These are phyloP conservation scores for Lasiurus borealis DNA, from an alignment of 2,113 vertebrate genomes.

Conservation along the genomic window DNA sequence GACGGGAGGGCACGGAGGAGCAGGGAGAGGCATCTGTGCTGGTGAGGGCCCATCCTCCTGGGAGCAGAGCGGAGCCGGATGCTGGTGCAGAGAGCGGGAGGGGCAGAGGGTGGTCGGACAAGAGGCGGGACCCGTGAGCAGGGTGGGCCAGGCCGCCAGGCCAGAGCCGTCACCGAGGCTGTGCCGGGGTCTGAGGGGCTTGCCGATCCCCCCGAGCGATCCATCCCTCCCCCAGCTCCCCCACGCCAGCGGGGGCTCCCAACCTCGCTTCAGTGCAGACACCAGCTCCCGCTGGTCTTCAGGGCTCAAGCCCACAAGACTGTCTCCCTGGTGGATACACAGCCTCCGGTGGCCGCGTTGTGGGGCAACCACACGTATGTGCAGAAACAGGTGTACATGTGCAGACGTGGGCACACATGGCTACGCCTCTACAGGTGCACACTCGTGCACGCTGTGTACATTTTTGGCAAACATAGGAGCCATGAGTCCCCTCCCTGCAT, in stretches of 20 bases:
- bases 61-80: background rate
- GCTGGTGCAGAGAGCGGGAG: background rate
- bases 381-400: background rate
- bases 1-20: too few species aligned
- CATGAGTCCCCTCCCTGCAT: background rate
- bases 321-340: background rate
- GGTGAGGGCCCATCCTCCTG: background rate
- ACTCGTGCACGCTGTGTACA: background rate
- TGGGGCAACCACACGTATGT: background rate
- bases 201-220: too few species aligned
- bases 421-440: background rate
- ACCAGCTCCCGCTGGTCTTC: too few species aligned
- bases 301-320: background rate
- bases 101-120: background rate
- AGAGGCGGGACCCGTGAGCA: background rate
- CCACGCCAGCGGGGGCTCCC: too few species aligned
- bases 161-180: too few species aligned
- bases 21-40: rapidly evolving
- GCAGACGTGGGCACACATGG: too few species aligned
- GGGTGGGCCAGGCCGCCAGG: rapidly evolving
- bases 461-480: background rate
- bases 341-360: background rate
- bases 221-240: background rate
- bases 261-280: background rate
- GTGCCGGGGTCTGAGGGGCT: too few species aligned